A percentile compares a stretch with the other conserved stretches of the same genome.
Conservation (phyloP, 1,140 invertebrate species). For the Bathynomus jamesi region DNA sequence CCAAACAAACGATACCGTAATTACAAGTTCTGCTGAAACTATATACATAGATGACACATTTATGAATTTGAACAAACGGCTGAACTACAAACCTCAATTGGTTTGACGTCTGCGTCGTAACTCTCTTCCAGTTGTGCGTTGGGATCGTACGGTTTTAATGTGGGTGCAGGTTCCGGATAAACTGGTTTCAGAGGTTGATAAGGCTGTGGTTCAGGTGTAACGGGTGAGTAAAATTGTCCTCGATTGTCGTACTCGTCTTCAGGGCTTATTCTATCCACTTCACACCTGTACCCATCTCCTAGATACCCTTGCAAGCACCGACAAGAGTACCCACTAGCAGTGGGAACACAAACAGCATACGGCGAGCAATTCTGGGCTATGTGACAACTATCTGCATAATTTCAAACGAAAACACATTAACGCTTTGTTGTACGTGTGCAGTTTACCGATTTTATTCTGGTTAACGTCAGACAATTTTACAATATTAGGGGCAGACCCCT, state of each 20-base stretch:
- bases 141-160: neutral
- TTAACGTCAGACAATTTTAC: too few species aligned
- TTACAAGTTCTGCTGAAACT: too few species aligned
- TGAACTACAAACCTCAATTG: too few species aligned
- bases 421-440: too few species aligned
- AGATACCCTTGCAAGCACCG: constrained; percentile 62
- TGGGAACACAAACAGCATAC: constrained; percentile 55
- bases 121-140: neutral
- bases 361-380: constrained; percentile 60
- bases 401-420: too few species aligned
- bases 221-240: neutral
- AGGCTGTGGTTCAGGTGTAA: neutral
- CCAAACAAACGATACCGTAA: too few species aligned
- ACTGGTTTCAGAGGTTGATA: neutral
- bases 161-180: neutral
- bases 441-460: too few species aligned
- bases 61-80: too few species aligned
- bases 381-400: constrained; percentile 55
- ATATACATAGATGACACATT: too few species aligned
- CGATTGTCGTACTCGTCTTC: neutral
- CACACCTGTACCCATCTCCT: constrained; percentile 25
- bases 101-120: neutral
- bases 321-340: constrained; percentile 54
- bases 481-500: too few species aligned
- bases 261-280: neutral